These are phyloP conservation scores for Parnassius orleans DNA, from an alignment of 2,888 invertebrate species.

Conservation along the genomic window DNA sequence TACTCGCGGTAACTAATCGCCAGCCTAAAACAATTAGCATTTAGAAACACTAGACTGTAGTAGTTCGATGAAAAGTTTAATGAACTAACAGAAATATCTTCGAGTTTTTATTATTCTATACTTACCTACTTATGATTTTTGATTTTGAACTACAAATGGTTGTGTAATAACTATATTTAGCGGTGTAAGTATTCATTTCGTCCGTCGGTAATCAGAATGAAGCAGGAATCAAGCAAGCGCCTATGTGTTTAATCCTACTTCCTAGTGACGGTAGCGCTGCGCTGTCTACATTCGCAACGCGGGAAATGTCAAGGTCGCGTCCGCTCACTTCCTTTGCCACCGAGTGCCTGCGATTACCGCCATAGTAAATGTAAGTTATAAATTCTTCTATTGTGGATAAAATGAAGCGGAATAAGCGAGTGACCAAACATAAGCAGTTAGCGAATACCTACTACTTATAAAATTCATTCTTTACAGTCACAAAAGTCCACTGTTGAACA, in stretches of 20 bases:
- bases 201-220: constrained; percentile 17
- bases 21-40: no score
- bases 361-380: constrained; percentile 35
- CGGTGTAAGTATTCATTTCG: constrained; percentile 7
- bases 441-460: no score
- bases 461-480: no score
- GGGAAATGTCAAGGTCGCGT: constrained; percentile 74
- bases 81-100: no score
- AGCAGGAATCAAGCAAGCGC: constrained; percentile 33
- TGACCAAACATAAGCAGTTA: background rate
- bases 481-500: no score
- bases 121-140: no score
- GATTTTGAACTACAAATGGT: no score
- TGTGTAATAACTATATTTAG: background rate
- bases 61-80: no score
- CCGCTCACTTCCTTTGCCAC: constrained; percentile 72
- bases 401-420: constrained; percentile 26
- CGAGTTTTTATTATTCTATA: no score
- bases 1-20: no score
- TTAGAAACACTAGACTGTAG: no score
- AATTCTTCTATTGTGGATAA: constrained; percentile 35
- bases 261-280: constrained; percentile 54
- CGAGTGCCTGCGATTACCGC: constrained; percentile 39
- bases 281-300: constrained; percentile 47
- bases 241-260: constrained; percentile 51